These are phyloP conservation scores for Chamaea fasciata DNA, from an alignment of 2,113 vertebrate species.

Conservation along the genomic window DNA sequence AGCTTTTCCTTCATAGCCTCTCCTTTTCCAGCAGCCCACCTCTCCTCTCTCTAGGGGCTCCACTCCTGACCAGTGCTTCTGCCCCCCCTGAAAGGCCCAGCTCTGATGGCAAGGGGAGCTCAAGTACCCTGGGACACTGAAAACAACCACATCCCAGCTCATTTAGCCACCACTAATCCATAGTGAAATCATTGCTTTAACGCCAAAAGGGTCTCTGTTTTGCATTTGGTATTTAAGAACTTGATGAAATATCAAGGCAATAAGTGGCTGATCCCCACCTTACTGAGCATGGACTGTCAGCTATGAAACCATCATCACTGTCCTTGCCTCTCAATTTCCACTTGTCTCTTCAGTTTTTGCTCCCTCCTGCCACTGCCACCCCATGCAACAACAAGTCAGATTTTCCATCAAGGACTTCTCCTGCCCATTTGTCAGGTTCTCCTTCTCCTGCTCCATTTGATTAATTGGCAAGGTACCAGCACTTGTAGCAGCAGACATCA, in stretches of 20 bases:
- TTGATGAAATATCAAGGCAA: neutral
- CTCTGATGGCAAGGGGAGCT: neutral
- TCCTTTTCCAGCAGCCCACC: neutral
- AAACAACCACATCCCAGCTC: neutral
- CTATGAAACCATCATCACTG: neutral
- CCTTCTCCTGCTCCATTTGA: neutral
- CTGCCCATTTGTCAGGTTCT: neutral
- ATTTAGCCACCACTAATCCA: neutral
- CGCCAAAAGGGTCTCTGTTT: neutral
- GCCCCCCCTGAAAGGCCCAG: neutral
- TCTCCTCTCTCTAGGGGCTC: neutral
- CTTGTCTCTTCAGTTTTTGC: neutral
- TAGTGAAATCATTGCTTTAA: neutral
- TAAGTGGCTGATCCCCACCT: neutral
- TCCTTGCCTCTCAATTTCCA: neutral
- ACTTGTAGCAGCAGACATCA: neutral
- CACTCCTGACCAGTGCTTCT: neutral
- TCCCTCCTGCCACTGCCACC: too few species aligned
- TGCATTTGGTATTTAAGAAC: neutral
- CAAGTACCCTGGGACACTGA: accelerated
- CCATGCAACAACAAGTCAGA: neutral
- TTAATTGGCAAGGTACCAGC: neutral
- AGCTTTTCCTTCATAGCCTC: neutral
- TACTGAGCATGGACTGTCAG: neutral
- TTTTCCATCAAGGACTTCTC: neutral